phyloP scores from a whole-genome alignment of 1,140 invertebrate genomes.

The Philotrypesis tridentata region DNA sequence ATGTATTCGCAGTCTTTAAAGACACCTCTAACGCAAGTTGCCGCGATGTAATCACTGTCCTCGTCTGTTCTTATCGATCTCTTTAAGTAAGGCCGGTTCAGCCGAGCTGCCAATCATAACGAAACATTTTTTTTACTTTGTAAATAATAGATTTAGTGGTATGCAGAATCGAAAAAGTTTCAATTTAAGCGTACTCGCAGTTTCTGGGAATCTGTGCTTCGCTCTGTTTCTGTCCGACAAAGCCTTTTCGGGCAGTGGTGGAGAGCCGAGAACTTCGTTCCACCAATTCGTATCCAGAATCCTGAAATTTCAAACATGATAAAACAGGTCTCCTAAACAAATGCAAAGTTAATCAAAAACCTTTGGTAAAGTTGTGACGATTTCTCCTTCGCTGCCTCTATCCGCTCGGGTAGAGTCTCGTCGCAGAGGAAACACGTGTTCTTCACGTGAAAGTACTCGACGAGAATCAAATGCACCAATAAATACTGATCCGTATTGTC shows the following conservation, averaged over 20 bases:
- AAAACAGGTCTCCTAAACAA: no score
- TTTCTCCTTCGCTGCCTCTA: conserved; percentile 55
- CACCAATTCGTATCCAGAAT: conserved; percentile 57
- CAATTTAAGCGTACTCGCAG: neutral
- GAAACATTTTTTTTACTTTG: neutral
- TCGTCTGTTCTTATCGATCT: conserved; percentile 57
- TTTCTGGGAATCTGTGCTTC: conserved; percentile 60
- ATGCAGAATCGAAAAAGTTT: neutral
- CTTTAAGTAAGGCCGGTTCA: conserved; percentile 55
- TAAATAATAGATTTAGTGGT: no score
- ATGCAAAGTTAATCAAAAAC: no score
- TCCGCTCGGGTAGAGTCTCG: conserved; percentile 48
- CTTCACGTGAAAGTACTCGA: conserved; percentile 59
- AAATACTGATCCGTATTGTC: conserved; percentile 64
- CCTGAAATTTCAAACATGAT: conserved; percentile 50
- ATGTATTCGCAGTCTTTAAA: conserved; percentile 84
- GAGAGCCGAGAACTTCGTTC: conserved; percentile 52
- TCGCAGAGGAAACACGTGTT: conserved; percentile 57
- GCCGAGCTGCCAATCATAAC: conserved; percentile 11
- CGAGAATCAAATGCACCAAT: conserved; percentile 59
- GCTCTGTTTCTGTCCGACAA: conserved; percentile 55
- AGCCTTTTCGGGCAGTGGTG: neutral
- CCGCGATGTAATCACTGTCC: conserved; percentile 62
- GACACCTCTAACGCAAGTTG: conserved; percentile 55
- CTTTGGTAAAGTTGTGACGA: conserved; percentile 53